Base-by-base conservation (phyloP, 1,140 invertebrate genomes). In the Ylistrum balloti region DNA sequence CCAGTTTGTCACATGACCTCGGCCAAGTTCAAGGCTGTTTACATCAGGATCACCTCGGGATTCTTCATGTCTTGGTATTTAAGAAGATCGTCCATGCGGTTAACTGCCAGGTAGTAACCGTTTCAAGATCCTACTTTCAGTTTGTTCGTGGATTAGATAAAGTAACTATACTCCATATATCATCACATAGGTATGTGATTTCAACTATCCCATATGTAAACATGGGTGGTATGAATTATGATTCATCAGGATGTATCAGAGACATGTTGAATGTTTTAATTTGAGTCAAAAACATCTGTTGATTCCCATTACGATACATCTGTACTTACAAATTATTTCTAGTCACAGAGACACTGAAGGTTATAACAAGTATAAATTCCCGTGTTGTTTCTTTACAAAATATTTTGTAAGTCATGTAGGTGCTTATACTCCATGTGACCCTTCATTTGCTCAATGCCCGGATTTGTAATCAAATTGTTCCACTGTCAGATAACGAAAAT, bases 1-100 rank as follows among this genome's bases (percentile, higher is more conserved):
- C 89, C 89, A 89, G 87, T 90, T 91, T 90, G 91, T 93, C 93
- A 93, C 93, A 93, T 93, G 93, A 93, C 92, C 88, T 90, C 88
- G 88, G 85, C 33, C 88, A 92, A 93, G 92, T 89, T 93, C 90
- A 93, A 92, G 91, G 93, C 90, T 41, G 90, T 35, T 33, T 11
- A 33, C 9, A 86, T 33, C 74, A 38, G 85, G 41, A 89, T 22
- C 41, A 28, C 22, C 32, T 41, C 87, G 33, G 34, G 28, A 74
- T 48, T 56, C 32, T 22, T 38, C 32, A 7, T 15, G 28, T 32
- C 85, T 35, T 33, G 22, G 33, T 7, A 20, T 87, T 35, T n/a
- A 28, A 74, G 28, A 74, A 2, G 3, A 7, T 28, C 56, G 56
- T 28, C 56, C 56, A 74, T 74, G n/a, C n/a, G 22, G 56, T 74